A percentile compares a stretch with the other conserved stretches of the same genome.
Evolutionary conservation across 2,797 vertebrate species (phyloP).

Genomic region (Bufotes viridis): DNA sequence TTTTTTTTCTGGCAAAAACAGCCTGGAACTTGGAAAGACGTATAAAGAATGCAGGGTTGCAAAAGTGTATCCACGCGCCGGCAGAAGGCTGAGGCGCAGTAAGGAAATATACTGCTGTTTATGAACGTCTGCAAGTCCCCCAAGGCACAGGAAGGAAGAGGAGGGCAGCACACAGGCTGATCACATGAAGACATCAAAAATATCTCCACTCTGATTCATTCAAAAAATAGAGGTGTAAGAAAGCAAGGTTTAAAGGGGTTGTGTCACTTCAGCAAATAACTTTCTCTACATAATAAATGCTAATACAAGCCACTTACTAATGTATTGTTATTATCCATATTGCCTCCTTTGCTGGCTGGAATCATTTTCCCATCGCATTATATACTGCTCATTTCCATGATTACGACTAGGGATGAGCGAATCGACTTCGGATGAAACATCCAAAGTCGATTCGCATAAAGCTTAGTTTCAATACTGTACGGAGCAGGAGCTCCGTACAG

Average conservation of each 20-base stretch:
- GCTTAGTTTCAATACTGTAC: too few species aligned
- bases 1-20: not conserved
- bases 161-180: conserved; percentile 14
- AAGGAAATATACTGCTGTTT: conserved; percentile 18
- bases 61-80: not conserved
- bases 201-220: conserved; percentile 49
- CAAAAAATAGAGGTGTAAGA: not conserved
- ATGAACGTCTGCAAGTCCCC: conserved; percentile 2
- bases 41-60: not conserved
- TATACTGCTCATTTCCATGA: too few species aligned
- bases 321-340: too few species aligned
- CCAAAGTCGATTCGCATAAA: too few species aligned
- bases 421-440: too few species aligned
- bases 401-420: too few species aligned
- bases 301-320: too few species aligned
- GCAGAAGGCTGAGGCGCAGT: not conserved
- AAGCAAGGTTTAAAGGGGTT: not conserved
- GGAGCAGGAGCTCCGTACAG: too few species aligned
- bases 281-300: too few species aligned
- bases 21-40: not conserved
- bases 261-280: too few species aligned
- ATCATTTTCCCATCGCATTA: too few species aligned
- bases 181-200: conserved; percentile 56
- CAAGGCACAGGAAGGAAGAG: conserved; percentile 58
- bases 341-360: too few species aligned